phyloP scores from a whole-genome alignment of 1,140 invertebrate species.

The Aplysia californica region DNA sequence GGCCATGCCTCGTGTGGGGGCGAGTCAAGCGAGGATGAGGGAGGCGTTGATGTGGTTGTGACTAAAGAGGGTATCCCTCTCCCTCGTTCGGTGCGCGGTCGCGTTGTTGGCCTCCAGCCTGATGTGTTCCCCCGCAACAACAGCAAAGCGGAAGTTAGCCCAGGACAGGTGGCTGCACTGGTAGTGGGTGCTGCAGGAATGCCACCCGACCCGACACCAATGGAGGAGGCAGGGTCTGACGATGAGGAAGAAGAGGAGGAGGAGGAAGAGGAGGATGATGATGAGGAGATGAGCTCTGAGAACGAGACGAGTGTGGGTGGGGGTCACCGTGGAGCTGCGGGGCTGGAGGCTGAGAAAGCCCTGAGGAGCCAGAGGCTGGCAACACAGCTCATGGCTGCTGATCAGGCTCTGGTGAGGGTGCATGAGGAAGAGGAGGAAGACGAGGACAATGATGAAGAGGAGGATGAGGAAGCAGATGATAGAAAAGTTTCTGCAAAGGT shows the following conservation, averaged over 20 bases:
- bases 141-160: slow-evolving; percentile 35
- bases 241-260: slow-evolving; percentile 44
- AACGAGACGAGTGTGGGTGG: slow-evolving; percentile 15
- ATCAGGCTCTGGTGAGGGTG: slow-evolving; percentile 6
- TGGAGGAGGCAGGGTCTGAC: slow-evolving; percentile 46
- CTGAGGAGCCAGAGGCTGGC: slow-evolving; percentile 24
- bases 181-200: not conserved
- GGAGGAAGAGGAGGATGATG: slow-evolving; percentile 34
- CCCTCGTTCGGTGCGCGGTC: slow-evolving; percentile 10
- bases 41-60: slow-evolving; percentile 35
- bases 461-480: slow-evolving; percentile 12
- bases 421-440: slow-evolving; percentile 27
- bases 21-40: slow-evolving; percentile 66
- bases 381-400: slow-evolving; percentile 29
- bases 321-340: slow-evolving; percentile 9
- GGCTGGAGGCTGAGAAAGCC: slow-evolving; percentile 23
- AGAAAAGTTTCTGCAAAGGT: too few species aligned
- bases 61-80: slow-evolving; percentile 27
- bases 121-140: slow-evolving; percentile 35
- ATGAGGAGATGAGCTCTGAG: slow-evolving; percentile 39
- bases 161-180: slow-evolving; percentile 36
- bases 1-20: slow-evolving; percentile 33
- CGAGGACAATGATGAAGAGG: slow-evolving; percentile 26
- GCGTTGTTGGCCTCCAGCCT: slow-evolving; percentile 31
- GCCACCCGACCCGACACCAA: slow-evolving; percentile 32